These are phyloP conservation scores for Agrotis exclamationis DNA, from an alignment of 2,888 invertebrate species.

Conservation along the genomic window DNA sequence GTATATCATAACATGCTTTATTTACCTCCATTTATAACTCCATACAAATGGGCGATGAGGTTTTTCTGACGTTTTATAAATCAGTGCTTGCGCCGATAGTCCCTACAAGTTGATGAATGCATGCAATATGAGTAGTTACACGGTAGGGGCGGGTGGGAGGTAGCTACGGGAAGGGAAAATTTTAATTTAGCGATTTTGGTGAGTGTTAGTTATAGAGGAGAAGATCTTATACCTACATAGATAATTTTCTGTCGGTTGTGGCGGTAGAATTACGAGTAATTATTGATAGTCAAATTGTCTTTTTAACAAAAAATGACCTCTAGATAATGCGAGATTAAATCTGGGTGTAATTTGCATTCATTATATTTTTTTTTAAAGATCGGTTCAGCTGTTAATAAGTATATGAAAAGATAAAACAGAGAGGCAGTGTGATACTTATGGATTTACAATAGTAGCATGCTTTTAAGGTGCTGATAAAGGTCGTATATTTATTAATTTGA, in stretches of 20 bases:
- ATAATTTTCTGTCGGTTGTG: neutral
- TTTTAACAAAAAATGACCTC: too few species aligned
- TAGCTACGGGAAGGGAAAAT: neutral
- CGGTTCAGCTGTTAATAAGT: neutral
- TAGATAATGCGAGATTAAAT: too few species aligned
- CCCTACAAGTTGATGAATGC: slow-evolving; percentile 84
- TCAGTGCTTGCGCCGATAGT: slow-evolving; percentile 80
- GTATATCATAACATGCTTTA: slow-evolving; percentile 58
- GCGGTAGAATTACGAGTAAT: neutral
- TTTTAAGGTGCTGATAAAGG: too few species aligned
- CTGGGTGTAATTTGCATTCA: neutral
- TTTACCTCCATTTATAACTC: slow-evolving; percentile 74
- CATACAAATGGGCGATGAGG: slow-evolving; percentile 79
- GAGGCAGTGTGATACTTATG: too few species aligned
- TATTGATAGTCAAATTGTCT: too few species aligned
- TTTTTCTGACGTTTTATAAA: slow-evolving; percentile 83
- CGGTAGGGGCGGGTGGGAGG: slow-evolving; percentile 38
- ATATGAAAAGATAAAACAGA: neutral
- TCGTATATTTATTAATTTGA: too few species aligned
- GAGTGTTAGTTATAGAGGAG: too few species aligned
- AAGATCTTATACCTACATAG: too few species aligned
- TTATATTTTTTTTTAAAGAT: neutral
- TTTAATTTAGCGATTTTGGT: slow-evolving; percentile 1
- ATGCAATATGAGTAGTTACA: slow-evolving; percentile 77
- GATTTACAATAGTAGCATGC: too few species aligned